phyloP scores from a whole-genome alignment of 1,140 invertebrate species.

The Drosophila tani region DNA sequence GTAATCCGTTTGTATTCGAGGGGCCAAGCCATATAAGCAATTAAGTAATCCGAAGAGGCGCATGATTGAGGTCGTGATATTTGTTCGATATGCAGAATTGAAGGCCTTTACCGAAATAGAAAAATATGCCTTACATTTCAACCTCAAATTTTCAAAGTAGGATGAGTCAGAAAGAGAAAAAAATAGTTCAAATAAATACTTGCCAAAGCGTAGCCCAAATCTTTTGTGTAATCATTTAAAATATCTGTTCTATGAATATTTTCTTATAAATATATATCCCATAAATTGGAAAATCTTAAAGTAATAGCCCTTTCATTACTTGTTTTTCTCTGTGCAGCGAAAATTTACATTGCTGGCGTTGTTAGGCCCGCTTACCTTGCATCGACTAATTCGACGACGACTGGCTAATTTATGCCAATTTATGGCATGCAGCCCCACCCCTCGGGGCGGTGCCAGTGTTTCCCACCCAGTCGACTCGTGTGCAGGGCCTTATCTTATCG shows the following conservation, averaged over 20 bases:
- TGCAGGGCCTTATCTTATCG: constrained; percentile 44
- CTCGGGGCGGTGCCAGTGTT: constrained; percentile 37
- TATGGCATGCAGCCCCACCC: constrained; percentile 61
- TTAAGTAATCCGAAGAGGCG: constrained; percentile 12
- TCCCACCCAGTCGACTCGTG: constrained; percentile 26
- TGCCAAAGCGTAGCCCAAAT: background rate
- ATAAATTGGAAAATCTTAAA: background rate
- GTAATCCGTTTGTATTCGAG: background rate
- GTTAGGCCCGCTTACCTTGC: constrained; percentile 59
- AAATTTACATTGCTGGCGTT: constrained; percentile 52
- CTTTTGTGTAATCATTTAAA: background rate
- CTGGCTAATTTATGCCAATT: constrained; percentile 77
- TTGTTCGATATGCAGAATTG: constrained; percentile 10
- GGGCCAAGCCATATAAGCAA: constrained; percentile 1
- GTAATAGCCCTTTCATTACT: background rate
- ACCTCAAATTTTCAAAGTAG: background rate
- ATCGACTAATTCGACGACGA: constrained; percentile 58
- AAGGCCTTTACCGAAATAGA: constrained; percentile 9
- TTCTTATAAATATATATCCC: background rate
- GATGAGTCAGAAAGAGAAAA: background rate
- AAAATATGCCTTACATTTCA: background rate
- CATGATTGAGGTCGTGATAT: constrained; percentile 16
- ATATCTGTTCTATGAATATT: background rate
- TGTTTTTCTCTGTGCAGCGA: constrained; percentile 19
- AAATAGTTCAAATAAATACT: background rate